Conservation (phyloP, 53 echinoderm and acorn worm genomes). For the Mesocentrotus franciscanus region DNA sequence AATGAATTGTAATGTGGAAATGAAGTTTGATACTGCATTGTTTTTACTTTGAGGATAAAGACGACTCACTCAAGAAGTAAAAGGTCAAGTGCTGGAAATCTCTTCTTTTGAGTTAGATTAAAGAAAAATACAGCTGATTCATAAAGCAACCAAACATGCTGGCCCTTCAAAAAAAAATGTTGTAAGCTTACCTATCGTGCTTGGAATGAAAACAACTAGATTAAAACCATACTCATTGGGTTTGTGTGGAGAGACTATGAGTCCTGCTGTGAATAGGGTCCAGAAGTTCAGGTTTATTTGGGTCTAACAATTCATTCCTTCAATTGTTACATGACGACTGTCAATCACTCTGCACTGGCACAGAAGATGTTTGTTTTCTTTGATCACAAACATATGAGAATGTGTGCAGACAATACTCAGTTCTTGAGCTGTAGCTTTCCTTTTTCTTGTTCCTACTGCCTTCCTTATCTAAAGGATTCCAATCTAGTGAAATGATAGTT, state of each 20-base stretch:
- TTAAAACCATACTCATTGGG: background rate
- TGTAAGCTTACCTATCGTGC: background rate
- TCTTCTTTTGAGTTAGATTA: background rate
- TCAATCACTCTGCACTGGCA: background rate
- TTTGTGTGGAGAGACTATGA: background rate
- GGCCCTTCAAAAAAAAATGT: background rate
- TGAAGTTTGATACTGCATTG: background rate
- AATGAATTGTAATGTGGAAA: background rate
- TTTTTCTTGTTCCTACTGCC: background rate
- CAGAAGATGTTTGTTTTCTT: background rate
- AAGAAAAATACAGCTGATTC: background rate
- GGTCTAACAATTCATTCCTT: background rate
- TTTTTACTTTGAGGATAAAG: background rate
- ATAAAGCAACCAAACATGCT: background rate
- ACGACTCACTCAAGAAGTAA: background rate
- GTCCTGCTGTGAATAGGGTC: conserved; percentile 13
- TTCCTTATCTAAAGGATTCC: background rate
- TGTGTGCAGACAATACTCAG: background rate
- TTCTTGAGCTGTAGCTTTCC: background rate
- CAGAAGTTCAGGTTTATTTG: conserved; percentile 1
- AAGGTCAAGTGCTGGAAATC: background rate
- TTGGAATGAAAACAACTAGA: too few species aligned
- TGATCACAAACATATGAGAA: background rate
- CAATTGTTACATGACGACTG: conserved; percentile 22
- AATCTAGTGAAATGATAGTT: too few species aligned